Conservation (phyloP, 92 coral and sea anemone species). For the Plumapathes pennacea region DNA sequence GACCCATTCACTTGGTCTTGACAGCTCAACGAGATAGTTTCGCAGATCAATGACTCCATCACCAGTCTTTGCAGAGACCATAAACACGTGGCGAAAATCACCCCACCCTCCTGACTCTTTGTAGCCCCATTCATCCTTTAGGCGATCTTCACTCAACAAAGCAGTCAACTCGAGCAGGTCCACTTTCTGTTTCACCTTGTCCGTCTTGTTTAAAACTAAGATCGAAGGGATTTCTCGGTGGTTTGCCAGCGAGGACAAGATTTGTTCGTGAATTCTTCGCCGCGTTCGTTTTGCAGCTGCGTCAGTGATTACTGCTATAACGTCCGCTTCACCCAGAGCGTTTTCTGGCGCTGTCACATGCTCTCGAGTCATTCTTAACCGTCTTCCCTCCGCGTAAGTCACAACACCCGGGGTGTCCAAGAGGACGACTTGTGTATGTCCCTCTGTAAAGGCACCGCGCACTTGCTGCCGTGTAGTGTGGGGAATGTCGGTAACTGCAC, state of each 20-base stretch:
- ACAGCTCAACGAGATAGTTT: slow-evolving; percentile 63
- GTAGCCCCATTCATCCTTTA: slow-evolving; percentile 83
- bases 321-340: slow-evolving; percentile 80
- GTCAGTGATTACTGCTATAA: slow-evolving; percentile 83
- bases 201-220: slow-evolving; percentile 84
- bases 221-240: slow-evolving; percentile 63
- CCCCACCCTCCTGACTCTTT: slow-evolving; percentile 78
- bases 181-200: slow-evolving; percentile 61
- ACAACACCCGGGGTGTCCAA: slow-evolving; percentile 96
- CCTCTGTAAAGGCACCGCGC: slow-evolving; percentile 64
- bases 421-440: slow-evolving; percentile 67
- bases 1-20: slow-evolving; percentile 73
- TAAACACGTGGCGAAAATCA: slow-evolving; percentile 80
- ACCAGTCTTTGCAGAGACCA: slow-evolving; percentile 85
- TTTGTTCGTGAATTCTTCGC: slow-evolving; percentile 69
- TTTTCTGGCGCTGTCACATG: slow-evolving; percentile 86
- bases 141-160: slow-evolving; percentile 74
- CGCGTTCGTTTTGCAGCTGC: slow-evolving; percentile 69
- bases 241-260: slow-evolving; percentile 48
- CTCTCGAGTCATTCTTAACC: slow-evolving; percentile 89
- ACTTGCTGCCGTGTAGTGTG: slow-evolving; percentile 93
- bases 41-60: slow-evolving; percentile 82
- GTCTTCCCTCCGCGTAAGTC: slow-evolving; percentile 68
- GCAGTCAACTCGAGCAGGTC: slow-evolving; percentile 70
- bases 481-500: slow-evolving; percentile 89